Evolutionary conservation across 64 coral and sea anemone genomes (phyloP), one percentile per base, ranked within the genome.

Genomic region (Montipora cactus): DNA sequence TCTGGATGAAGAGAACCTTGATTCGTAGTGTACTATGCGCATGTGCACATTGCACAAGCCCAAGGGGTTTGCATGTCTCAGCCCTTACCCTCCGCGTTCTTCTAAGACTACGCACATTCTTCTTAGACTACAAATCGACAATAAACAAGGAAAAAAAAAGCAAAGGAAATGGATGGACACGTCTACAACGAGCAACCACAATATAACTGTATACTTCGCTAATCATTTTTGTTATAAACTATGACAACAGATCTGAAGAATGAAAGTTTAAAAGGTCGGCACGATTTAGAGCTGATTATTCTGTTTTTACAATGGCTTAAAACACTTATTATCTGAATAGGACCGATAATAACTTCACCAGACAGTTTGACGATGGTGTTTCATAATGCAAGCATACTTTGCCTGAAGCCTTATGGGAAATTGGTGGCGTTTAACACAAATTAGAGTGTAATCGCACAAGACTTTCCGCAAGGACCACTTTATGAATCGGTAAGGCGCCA

Each of bases 351-450:
- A n/a, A 47, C 47, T n/a, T 78, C 4, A 19, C 47, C 2, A 49
- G 76, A 78, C 47, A 52, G 18, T 49, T 78, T 78, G 46, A 49
- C 76, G 47, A 78, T 51, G 47, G 46, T 8, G 15, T 2, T 46
- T 76, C 19, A 46, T 78, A 78, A 78, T 49, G 76, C 16, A 78
- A 78, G 49, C 47, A 78, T 49, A 49, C 16, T 19, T 49, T 78
- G 7, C 47, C 47, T 57, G 19, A 48, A 13, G 74, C 25, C 9
- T 76, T 44, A 8, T 44, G 74, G 46, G 47, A 49, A 78, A n/a
- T 45, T 4, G 46, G 47, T 10, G 47, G 46, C 13, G 49, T 49
- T 13, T 45, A 49, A 37, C 76, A 45, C 11, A 76, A 46, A 46
- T 45, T 76, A 45, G 74, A 76, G 22, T 57, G 53, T 76, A 76